Conservation (phyloP, 30 jellyfish, hydroid and myxozoan species). For the Aurelia aurita complex sp. Pacific region DNA sequence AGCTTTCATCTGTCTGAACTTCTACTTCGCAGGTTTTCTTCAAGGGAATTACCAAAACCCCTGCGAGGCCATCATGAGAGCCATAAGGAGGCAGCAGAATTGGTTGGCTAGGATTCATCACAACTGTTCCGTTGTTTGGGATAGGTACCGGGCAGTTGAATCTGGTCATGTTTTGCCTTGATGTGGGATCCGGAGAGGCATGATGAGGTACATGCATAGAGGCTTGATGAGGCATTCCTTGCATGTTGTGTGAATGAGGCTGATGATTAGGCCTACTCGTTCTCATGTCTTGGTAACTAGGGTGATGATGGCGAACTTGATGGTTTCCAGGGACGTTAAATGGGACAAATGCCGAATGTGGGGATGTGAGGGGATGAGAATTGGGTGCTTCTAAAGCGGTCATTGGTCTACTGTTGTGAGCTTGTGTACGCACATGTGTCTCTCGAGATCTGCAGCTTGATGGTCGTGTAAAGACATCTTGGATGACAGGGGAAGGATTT, state of each 20-base stretch:
- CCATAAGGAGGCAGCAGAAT: conserved; percentile 59
- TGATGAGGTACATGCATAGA: conserved; percentile 11
- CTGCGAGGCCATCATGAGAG: conserved; percentile 60
- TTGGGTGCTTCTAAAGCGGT: not conserved
- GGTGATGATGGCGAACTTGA: conserved; percentile 31
- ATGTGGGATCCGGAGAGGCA: conserved; percentile 7
- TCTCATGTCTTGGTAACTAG: conserved; percentile 55
- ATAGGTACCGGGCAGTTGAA: conserved; percentile 51
- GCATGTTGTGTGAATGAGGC: not conserved
- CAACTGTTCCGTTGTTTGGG: conserved; percentile 66
- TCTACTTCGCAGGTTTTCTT: conserved; percentile 73
- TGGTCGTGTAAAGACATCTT: conserved; percentile 43
- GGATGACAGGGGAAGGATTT: conserved; percentile 47
- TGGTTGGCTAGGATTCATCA: conserved; percentile 63
- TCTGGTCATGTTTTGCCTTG: conserved; percentile 8
- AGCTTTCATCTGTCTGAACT: conserved; percentile 84
- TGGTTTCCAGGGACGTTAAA: conserved; percentile 26
- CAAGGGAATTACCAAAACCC: conserved; percentile 78
- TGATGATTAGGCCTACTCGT: conserved; percentile 9
- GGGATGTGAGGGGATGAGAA: conserved; percentile 24
- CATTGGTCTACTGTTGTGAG: not conserved
- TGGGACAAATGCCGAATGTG: conserved; percentile 51
- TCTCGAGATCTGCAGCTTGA: conserved; percentile 33
- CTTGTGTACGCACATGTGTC: conserved; percentile 10
- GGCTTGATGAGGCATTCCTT: not conserved